Percentiles rank a stretch among this genome's conserved stretches.
Evolutionary conservation across 2,797 vertebrate genomes (phyloP).

Genomic region (Chlorospingus flavigularis): DNA sequence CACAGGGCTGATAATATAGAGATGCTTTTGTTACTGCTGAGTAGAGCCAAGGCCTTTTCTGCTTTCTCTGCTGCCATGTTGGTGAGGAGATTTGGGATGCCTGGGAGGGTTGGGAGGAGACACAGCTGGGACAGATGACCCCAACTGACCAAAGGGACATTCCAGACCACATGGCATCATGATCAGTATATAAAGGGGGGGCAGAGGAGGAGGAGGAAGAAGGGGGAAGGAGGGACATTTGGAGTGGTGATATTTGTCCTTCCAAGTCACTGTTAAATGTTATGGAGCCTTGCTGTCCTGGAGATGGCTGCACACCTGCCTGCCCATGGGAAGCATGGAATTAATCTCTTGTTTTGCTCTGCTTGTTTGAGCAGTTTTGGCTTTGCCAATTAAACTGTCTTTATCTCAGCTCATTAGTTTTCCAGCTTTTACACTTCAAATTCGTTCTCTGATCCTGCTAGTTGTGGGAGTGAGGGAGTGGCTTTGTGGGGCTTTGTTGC

Average conservation of each 20-base stretch:
- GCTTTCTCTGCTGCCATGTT: accelerated
- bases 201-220: accelerated
- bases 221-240: not conserved
- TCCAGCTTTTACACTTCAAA: not conserved
- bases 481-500: not conserved
- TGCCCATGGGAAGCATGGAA: not conserved
- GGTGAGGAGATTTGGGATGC: not conserved
- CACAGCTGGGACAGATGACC: not conserved
- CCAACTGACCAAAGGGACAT: too few species aligned
- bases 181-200: not conserved
- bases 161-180: not conserved
- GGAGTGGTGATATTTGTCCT: not conserved
- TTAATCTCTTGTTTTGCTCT: not conserved
- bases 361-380: not conserved
- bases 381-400: not conserved
- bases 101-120: not conserved
- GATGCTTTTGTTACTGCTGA: not conserved
- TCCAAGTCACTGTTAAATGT: not conserved
- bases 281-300: not conserved
- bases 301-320: not conserved
- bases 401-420: not conserved
- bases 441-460: not conserved
- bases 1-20: not conserved
- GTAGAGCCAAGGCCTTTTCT: not conserved
- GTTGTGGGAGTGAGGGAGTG: not conserved